These are phyloP conservation scores for Pristis pectinata DNA, from an alignment of 2,797 vertebrate genomes.

Conservation along the genomic window DNA sequence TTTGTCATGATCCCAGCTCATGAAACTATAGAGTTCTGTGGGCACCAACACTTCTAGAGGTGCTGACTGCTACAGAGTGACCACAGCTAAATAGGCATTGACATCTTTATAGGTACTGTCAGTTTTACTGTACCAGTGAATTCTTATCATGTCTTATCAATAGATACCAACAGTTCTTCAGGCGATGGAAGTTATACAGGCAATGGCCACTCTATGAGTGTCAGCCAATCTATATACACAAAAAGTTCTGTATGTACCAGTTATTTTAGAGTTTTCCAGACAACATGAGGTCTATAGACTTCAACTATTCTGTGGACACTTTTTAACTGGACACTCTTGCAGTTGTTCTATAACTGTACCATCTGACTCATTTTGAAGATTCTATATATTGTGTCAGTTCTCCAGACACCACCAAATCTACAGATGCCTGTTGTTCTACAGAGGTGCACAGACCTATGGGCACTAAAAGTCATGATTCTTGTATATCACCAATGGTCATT, in stretches of 20 bases:
- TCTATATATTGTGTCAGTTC: neutral
- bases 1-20: neutral
- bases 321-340: too few species aligned
- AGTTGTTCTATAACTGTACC: too few species aligned
- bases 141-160: too few species aligned
- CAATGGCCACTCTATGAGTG: neutral
- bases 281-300: neutral
- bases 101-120: neutral
- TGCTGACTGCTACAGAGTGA: neutral
- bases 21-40: neutral
- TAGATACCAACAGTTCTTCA: neutral
- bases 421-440: neutral
- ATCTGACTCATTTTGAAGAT: too few species aligned
- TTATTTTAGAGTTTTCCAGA: neutral
- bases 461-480: too few species aligned
- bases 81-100: neutral
- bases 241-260: neutral
- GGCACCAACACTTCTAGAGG: neutral
- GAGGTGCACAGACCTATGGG: neutral
- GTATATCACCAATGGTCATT: neutral
- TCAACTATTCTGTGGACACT: neutral
- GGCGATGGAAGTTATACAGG: neutral
- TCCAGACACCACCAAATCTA: neutral
- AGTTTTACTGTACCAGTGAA: neutral
- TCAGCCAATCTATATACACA: neutral